Conservation (phyloP, 2,113 vertebrate species). For the Panurus biarmicus region DNA sequence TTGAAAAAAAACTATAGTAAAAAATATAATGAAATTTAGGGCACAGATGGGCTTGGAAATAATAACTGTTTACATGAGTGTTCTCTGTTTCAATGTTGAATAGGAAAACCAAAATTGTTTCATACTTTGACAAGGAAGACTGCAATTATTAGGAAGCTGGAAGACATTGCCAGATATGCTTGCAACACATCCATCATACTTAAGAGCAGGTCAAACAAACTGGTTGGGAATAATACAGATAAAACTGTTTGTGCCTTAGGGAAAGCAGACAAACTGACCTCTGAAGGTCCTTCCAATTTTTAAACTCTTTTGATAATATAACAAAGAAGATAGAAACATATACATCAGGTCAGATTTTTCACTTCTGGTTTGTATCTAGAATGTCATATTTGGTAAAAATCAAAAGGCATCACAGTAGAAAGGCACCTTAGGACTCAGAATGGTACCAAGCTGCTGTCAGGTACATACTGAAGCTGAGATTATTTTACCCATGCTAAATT, state of each 20-base stretch:
- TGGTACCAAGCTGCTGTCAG: neutral
- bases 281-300: neutral
- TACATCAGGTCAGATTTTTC: neutral
- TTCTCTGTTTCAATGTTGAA: neutral
- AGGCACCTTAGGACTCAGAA: neutral
- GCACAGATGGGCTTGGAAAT: neutral
- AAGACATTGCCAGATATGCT: neutral
- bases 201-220: constrained; percentile 28
- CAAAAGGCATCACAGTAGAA: neutral
- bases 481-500: neutral
- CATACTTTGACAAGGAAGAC: neutral
- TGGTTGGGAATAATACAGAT: neutral
- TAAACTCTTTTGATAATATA: neutral
- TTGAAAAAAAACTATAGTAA: neutral
- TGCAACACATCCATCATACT: neutral
- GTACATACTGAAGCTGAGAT: neutral
- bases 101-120: neutral
- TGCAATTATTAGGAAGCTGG: neutral
- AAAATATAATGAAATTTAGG: neutral
- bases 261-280: neutral
- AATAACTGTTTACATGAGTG: neutral
- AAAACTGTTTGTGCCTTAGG: neutral
- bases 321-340: neutral
- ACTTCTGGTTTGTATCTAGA: neutral
- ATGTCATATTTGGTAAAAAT: neutral